Evolutionary conservation across 2,888 invertebrate genomes (phyloP).

Genomic region (Strigamia crassipes): DNA sequence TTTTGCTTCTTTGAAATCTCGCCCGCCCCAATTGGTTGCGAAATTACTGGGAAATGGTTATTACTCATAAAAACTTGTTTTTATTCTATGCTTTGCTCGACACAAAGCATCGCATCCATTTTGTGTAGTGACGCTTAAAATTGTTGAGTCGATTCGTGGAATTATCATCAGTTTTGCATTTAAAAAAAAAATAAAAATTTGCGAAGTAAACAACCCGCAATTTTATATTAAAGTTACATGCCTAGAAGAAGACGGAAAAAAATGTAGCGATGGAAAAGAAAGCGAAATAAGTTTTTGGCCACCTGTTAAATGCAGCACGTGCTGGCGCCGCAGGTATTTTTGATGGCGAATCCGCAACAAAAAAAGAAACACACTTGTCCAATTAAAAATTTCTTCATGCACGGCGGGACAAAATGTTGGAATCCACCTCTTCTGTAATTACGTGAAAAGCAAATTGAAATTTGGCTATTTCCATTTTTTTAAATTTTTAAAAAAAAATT

Average conservation of each 20-base stretch:
- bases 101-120: not conserved
- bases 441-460: not conserved
- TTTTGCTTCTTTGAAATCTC: not conserved
- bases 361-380: conserved; percentile 7
- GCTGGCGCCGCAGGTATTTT: conserved; percentile 15
- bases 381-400: conserved; percentile 2
- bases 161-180: too few species aligned
- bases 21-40: not conserved
- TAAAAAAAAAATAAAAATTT: not conserved
- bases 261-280: not conserved
- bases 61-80: conserved; percentile 15
- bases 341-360: not conserved
- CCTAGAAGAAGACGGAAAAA: not conserved
- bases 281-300: not conserved
- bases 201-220: not conserved
- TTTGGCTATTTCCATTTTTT: not conserved
- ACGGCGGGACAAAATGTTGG: not conserved
- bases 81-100: not conserved
- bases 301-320: conserved; percentile 22
- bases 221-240: not conserved
- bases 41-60: not conserved
- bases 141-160: not conserved
- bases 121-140: not conserved
- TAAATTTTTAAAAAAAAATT: not conserved
- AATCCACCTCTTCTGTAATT: conserved; percentile 13